phyloP scores from a whole-genome alignment of 2,113 vertebrate genomes.

The Toxostoma redivivum region DNA sequence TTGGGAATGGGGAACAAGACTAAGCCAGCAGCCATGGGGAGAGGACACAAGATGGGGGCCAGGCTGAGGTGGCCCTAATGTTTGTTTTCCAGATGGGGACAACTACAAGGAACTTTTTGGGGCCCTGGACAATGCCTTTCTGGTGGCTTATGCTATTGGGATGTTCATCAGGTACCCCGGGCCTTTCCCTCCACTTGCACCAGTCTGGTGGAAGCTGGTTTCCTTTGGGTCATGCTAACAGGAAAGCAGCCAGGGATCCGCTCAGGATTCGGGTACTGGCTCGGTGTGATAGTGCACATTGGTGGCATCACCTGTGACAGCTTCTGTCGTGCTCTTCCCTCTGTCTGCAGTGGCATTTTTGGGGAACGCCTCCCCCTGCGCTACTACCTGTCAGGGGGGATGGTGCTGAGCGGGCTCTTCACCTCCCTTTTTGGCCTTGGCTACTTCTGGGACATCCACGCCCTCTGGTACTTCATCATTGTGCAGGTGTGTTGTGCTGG shows the following conservation, averaged over 20 bases:
- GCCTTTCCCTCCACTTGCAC: not conserved
- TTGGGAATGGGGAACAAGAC: not conserved
- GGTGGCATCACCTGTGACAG: rapidly evolving
- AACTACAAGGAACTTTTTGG: slow-evolving; percentile 92
- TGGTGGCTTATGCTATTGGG: slow-evolving; percentile 93
- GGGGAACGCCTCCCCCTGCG: slow-evolving; percentile 94
- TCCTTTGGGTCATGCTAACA: rapidly evolving
- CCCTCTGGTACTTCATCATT: slow-evolving; percentile 87
- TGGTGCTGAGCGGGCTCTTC: slow-evolving; percentile 90
- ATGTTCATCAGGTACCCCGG: slow-evolving; percentile 92
- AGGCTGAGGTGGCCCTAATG: not conserved
- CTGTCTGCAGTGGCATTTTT: slow-evolving; percentile 84
- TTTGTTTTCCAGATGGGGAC: slow-evolving; percentile 76
- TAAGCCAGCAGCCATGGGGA: rapidly evolving
- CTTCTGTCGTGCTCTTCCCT: not conserved
- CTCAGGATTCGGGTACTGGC: rapidly evolving
- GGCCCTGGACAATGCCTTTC: slow-evolving; percentile 90
- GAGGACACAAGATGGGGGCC: no score
- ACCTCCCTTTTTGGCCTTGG: slow-evolving; percentile 87
- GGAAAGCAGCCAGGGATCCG: not conserved
- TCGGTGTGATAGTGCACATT: rapidly evolving
- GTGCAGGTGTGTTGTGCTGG: slow-evolving; percentile 79
- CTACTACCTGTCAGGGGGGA: slow-evolving; percentile 89
- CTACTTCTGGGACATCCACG: slow-evolving; percentile 92
- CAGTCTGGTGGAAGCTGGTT: not conserved